Conservation (phyloP, 2,888 invertebrate genomes). For the Sphaerophoria rueppellii region DNA sequence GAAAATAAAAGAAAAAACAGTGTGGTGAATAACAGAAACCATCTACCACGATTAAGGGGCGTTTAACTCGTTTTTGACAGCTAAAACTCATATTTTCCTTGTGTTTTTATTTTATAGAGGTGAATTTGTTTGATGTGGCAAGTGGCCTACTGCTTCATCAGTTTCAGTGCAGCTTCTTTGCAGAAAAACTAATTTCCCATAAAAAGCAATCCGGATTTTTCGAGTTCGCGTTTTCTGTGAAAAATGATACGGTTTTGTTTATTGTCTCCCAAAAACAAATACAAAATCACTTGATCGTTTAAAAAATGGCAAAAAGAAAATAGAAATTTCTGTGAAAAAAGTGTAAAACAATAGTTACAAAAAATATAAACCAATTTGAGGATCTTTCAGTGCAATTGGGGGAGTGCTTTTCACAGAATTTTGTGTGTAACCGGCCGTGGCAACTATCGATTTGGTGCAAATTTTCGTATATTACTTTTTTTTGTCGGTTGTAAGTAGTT, state of each 20-base stretch:
- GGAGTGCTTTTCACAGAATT: slow-evolving; percentile 9
- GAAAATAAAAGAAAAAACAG: slow-evolving; percentile 10
- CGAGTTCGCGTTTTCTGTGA: slow-evolving; percentile 46
- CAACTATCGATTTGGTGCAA: slow-evolving; percentile 66
- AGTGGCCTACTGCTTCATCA: slow-evolving; percentile 42
- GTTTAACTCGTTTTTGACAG: slow-evolving; percentile 71
- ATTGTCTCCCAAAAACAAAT: neutral
- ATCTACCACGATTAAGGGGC: slow-evolving; percentile 69
- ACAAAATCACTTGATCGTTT: slow-evolving; percentile 13
- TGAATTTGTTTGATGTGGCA: slow-evolving; percentile 54
- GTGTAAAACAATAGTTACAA: neutral
- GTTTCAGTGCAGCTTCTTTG: slow-evolving; percentile 29
- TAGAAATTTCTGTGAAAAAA: slow-evolving; percentile 27
- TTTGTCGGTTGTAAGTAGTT: neutral
- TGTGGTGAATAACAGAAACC: slow-evolving; percentile 66
- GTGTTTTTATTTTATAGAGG: slow-evolving; percentile 1
- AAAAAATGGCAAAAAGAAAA: neutral
- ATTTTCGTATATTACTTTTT: slow-evolving; percentile 35
- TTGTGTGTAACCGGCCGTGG: slow-evolving; percentile 34
- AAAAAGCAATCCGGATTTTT: slow-evolving; percentile 55
- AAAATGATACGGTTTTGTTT: slow-evolving; percentile 44
- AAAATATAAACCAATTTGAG: neutral
- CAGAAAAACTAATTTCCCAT: slow-evolving; percentile 57
- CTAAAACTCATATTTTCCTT: slow-evolving; percentile 17
- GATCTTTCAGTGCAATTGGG: slow-evolving; percentile 33